Base-by-base conservation (phyloP, 2,888 invertebrate genomes). In the Ligdia adustata region DNA sequence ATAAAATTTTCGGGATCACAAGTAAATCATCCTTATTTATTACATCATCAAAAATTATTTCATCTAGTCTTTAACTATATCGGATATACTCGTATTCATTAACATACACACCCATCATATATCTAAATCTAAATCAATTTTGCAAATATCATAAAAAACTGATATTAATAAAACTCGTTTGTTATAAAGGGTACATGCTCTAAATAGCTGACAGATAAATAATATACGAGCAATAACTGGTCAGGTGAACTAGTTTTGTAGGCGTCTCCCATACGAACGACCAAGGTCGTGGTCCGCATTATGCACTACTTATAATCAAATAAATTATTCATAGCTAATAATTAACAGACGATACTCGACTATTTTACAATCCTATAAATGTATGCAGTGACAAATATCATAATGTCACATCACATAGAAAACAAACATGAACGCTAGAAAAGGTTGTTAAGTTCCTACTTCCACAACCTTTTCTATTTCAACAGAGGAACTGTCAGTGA, bases 221-320 rank as follows among this genome's bases (percentile, higher is more conserved):
- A 38, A 54, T 32, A 33, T 57, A 32, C 22, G 41, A 9, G 7
- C n/a, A n/a, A n/a, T 57, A 67, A 64, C 64, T 60, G 61, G 64
- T 64, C 54, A 52, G 55, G 49, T 64, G 60, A 60, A 66, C 65
- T 68, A 60, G 68, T 60, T 57, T 46, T 52, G 44, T 54, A 59
- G 56, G 44, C 52, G 57, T 51, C 50, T 52, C 46, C 57, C 52
- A 52, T 43, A 55, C n/a, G 1, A 35, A 33, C 47, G 38, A 28
- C 39, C 60, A 69, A 69, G 65, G 68, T 39, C 39, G 35, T 29
- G 52, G 60, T 34, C 56, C 52, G 49, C 52, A 41, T 46, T 54
- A 66, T 68, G 60, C 69, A 66, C 55, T 59, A 20, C 20, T 3
- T 4, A 33, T 26, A 34, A 43, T 44, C 34, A 41, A 61, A 33